These are phyloP conservation scores for Yoshiicerus persimilis DNA, from an alignment of 1,140 invertebrate genomes.

Conservation along the genomic window DNA sequence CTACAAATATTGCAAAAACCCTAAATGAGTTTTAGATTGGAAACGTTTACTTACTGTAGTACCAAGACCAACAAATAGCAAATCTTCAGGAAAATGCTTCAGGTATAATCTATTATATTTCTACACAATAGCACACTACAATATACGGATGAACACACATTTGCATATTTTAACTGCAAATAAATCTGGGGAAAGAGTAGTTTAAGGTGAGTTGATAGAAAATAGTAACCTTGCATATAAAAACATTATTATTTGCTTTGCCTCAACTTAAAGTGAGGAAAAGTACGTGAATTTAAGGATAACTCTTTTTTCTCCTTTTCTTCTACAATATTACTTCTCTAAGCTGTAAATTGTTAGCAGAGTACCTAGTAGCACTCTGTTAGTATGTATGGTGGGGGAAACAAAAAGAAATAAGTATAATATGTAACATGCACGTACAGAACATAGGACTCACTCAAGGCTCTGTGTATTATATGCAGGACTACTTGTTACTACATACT, in stretches of 20 bases:
- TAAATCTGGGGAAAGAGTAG: constrained; percentile 3
- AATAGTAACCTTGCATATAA: not conserved
- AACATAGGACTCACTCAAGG: not conserved
- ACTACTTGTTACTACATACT: not conserved
- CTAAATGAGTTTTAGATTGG: constrained; percentile 1
- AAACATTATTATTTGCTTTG: constrained; percentile 3
- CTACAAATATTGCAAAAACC: not conserved
- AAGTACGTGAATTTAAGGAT: not conserved
- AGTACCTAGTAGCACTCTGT: not conserved
- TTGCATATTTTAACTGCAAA: constrained; percentile 18
- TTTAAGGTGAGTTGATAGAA: not conserved
- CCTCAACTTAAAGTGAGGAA: not conserved
- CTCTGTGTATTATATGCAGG: no score
- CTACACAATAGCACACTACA: no score
- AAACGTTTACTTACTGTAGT: constrained; percentile 2
- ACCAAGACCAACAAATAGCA: not conserved
- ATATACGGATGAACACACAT: not conserved
- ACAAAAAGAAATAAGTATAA: constrained; percentile 16
- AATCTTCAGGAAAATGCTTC: not conserved
- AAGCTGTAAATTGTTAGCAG: not conserved
- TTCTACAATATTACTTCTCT: not conserved
- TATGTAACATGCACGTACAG: not conserved
- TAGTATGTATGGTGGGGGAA: not conserved
- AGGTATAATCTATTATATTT: no score
- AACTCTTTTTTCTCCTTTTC: not conserved